Evolutionary conservation across 2,113 vertebrate genomes (phyloP), one percentile per base, ranked within the genome.

Genomic region (Dasypus novemcinctus): DNA sequence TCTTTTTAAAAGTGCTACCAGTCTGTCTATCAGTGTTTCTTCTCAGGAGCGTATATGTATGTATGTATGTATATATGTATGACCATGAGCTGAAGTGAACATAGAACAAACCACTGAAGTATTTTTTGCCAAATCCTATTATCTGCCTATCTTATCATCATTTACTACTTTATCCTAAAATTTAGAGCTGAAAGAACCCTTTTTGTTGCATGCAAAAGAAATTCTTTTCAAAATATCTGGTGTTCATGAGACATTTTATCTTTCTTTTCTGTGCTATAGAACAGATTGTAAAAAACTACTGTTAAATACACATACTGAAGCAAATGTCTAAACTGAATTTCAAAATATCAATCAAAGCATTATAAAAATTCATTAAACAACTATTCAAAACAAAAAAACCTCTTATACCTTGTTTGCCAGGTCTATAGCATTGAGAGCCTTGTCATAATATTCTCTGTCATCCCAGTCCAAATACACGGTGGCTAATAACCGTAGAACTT

Each of bases 341-440:
- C 43, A 91, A 95, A 94, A 88, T 80, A 46, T 89, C 49, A 97
- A 79, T 87, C 25, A 59, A 97, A 92, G 57, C 41, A 81, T 92
- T 79, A 66, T 66, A 85, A 95, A 95, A 84, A 5, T 88, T 72
- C 27, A 93, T 83, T 43, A 91, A 85, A 15, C 41, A 87, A 90
- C 69, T 92, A 91, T 78, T 68, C 10, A 93, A 91, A 95, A 94
- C 36, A 69, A 78, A 78, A 80, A 91, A 96, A 38, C 27, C 6
- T 81, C 59, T 76, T n/a, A 94, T 92, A 99, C 99, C 99, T 99
- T 98, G 94, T 99, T 99, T 91, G 99, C 99, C 97, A 99, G 97
- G 94, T 2, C 98, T 94, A 99, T 94, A 93, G 98, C 98, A 82
- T 91, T 93, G 82, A 99, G 93, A 68, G 99, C 99, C 93, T 99